phyloP scores from a whole-genome alignment of 2,113 vertebrate genomes.

The Fregata magnificens region DNA sequence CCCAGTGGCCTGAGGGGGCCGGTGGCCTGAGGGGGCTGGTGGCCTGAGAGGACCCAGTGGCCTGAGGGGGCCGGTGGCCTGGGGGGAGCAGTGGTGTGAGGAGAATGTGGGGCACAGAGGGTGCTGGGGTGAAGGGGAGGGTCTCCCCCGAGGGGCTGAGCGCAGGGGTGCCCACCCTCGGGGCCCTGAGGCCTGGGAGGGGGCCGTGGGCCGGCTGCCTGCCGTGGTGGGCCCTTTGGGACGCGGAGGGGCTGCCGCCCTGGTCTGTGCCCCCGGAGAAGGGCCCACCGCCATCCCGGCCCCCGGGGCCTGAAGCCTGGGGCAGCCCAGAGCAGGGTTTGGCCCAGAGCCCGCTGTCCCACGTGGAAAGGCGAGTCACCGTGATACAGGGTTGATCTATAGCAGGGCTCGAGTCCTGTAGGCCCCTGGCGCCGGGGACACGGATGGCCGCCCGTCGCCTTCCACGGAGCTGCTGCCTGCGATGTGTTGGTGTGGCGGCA shows the following conservation, averaged over 20 bases:
- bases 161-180: neutral
- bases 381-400: neutral
- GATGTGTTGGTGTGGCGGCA: neutral
- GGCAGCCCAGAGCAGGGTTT: neutral
- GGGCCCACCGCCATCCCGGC: accelerated
- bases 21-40: accelerated
- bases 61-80: neutral
- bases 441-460: neutral
- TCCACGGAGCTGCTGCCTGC: neutral
- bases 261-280: no score
- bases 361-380: accelerated
- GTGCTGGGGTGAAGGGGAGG: neutral
- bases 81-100: neutral
- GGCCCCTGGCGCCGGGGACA: neutral
- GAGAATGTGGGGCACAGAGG: neutral
- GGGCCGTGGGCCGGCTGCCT: neutral
- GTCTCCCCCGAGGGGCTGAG: neutral
- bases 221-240: accelerated
- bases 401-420: neutral
- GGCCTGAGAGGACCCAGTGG: no score
- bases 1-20: no score
- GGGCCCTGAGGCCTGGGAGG: neutral
- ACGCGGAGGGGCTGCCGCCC: neutral
- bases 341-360: neutral
- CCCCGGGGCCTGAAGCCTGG: neutral